Base-by-base conservation (phyloP, 2,113 vertebrate genomes). In the Ivindomyrus marchei region DNA sequence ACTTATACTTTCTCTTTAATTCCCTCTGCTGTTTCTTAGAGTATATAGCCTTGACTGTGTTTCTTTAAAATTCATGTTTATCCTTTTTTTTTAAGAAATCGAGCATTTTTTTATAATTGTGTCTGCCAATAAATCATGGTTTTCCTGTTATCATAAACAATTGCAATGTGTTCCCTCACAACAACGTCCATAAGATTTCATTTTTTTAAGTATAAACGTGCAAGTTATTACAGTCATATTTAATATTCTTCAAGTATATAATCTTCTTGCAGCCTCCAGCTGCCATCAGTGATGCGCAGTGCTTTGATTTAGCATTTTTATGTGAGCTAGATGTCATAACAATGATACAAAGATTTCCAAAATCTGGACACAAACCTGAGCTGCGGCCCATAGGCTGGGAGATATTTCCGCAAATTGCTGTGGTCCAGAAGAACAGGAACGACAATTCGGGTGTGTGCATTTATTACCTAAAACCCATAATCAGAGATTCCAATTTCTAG, bases 391-490 rank as follows among this genome's bases (percentile, higher is more conserved):
- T 42, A 70, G 9, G 27, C 10, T 70, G n/a, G 5, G 36, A 77
- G 27, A 39, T 77, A 70, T 31, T 31, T 31, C 62, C 10, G 9
- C 74, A 77, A 17, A 77, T 77, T 42, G 5, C 74, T 42, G 74
- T 19, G 36, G 74, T 80, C 19, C 74, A 42, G 36, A 77, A 6
- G 27, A 80, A 8, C 2, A 2, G 74, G 15, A 42, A 19, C 15
- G 15, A 42, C 39, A 42, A 15, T 80, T 6, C 4, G 36, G 31
- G 31, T 8, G 31, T 42, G 13, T 21, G 36, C 17, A 2, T 47
- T 85, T 85, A 85, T 46, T 85, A 47, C 83, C 21, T 47, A n/a
- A 85, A n/a, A n/a, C 39, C 80, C 80, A 85, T 47, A 85, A 85
- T 47, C 42, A 85, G 80, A n/a, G 21, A 7, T n/a, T 24, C 83